Evolutionary conservation across 2,888 invertebrate species (phyloP).

Genomic region (Monopis laevigella): DNA sequence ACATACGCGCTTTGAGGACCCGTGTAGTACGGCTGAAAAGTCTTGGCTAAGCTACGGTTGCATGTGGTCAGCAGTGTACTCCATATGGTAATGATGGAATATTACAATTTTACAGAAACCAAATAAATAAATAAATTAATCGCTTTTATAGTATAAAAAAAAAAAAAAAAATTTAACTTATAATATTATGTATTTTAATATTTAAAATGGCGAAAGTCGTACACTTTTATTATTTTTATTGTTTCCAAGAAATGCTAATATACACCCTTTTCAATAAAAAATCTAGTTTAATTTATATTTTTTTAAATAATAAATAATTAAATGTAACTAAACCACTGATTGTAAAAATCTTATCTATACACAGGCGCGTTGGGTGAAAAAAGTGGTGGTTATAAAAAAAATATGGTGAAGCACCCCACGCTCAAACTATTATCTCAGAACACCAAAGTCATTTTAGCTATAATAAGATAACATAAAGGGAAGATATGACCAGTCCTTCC

Average conservation of each 20-base stretch:
- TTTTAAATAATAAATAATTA: slow-evolving; percentile 5
- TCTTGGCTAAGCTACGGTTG: no score
- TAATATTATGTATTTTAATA: no score
- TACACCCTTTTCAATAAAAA: neutral
- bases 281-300: neutral
- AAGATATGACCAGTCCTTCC: slow-evolving; percentile 26
- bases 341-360: slow-evolving; percentile 46
- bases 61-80: no score
- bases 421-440: slow-evolving; percentile 59
- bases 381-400: slow-evolving; percentile 26
- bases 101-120: no score
- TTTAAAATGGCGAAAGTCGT: no score
- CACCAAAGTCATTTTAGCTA: slow-evolving; percentile 67
- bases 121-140: no score
- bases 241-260: neutral
- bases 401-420: slow-evolving; percentile 32
- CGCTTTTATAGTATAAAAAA: no score
- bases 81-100: no score
- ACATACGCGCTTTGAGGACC: no score
- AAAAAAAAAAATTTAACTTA: no score
- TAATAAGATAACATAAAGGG: slow-evolving; percentile 67
- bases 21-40: no score
- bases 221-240: neutral
- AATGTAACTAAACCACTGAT: neutral
- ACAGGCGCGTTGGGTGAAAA: slow-evolving; percentile 36